Evolutionary conservation across 2,797 vertebrate genomes (phyloP).

Genomic region (Halcyon chelicuti): DNA sequence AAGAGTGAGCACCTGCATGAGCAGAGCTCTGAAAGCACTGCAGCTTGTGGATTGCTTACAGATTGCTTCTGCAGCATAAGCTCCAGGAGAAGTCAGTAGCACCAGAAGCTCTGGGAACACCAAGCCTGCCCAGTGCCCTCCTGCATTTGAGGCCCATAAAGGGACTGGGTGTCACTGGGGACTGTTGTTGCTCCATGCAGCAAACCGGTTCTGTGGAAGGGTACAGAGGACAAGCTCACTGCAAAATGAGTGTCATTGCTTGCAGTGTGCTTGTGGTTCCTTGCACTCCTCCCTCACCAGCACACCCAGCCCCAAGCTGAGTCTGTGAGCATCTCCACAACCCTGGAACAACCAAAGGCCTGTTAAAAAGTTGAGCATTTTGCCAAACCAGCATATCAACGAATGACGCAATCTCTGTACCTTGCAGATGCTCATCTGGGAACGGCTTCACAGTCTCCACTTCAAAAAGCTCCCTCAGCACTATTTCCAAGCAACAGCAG

Average conservation of each 20-base stretch:
- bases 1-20: background rate
- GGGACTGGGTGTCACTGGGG: background rate
- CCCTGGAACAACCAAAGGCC: background rate
- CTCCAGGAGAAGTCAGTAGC: background rate
- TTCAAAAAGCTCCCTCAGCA: background rate
- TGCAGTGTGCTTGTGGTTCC: background rate
- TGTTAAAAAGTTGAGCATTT: background rate
- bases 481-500: background rate
- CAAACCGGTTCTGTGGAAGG: background rate
- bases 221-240: background rate
- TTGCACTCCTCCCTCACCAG: background rate
- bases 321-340: background rate
- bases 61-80: too few species aligned
- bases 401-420: background rate
- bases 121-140: background rate
- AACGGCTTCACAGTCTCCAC: background rate
- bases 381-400: background rate
- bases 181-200: background rate
- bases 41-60: too few species aligned
- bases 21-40: background rate
- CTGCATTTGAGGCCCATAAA: background rate
- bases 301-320: background rate
- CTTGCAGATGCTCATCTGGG: background rate
- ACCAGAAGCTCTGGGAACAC: background rate
- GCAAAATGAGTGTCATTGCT: background rate